phyloP scores from a whole-genome alignment of 2,888 invertebrate genomes.

The Prosopocoilus inquinatus region DNA sequence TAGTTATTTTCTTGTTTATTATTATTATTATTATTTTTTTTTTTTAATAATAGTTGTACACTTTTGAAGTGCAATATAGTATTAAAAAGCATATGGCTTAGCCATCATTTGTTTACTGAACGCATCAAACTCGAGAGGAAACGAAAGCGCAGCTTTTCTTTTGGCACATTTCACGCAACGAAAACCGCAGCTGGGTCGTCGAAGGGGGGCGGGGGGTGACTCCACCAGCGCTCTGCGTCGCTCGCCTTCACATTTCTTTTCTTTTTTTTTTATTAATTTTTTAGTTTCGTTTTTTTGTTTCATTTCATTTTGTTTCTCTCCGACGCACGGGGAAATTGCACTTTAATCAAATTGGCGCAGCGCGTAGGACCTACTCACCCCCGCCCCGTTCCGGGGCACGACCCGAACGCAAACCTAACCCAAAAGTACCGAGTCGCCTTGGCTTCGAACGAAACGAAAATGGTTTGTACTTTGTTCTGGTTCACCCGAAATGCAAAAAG shows the following conservation, averaged over 20 bases:
- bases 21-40: constrained; percentile 39
- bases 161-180: constrained; percentile 30
- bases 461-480: constrained; percentile 6
- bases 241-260: neutral
- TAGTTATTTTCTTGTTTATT: constrained; percentile 42
- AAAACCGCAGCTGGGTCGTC: constrained; percentile 1
- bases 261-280: no score
- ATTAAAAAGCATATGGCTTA: constrained; percentile 42
- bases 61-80: constrained; percentile 46
- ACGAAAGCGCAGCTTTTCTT: constrained; percentile 8
- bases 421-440: neutral
- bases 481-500: neutral
- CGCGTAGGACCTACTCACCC: no score
- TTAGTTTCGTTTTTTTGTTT: no score
- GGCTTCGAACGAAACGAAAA: no score
- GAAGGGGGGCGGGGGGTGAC: neutral
- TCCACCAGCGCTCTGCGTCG: neutral
- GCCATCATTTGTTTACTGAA: constrained; percentile 40
- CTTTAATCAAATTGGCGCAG: no score
- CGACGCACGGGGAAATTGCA: no score
- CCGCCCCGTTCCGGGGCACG: no score
- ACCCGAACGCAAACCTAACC: neutral
- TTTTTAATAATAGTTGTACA: constrained; percentile 42
- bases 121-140: constrained; percentile 29
- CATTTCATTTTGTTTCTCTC: no score